Conservation (phyloP, 2,113 vertebrate species). For the Oenanthe oenanthe region DNA sequence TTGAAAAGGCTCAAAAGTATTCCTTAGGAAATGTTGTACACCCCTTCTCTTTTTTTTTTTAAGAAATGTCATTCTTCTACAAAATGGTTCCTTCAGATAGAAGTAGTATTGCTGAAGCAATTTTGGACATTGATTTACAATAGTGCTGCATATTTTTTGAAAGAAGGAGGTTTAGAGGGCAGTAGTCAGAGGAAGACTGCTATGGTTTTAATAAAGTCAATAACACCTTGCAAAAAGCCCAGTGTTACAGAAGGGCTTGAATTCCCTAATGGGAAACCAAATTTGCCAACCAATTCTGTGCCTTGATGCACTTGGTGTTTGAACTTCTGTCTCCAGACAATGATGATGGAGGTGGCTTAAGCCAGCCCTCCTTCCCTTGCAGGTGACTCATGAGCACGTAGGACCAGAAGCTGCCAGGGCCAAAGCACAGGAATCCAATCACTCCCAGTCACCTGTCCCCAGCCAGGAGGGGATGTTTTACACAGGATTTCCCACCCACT, state of each 20-base stretch:
- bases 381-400: rapidly evolving
- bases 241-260: background rate
- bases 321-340: background rate
- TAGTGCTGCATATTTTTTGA: background rate
- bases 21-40: background rate
- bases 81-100: background rate
- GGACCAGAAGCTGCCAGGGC: background rate
- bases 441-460: background rate
- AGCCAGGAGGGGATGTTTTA: background rate
- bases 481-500: background rate
- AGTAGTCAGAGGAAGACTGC: background rate
- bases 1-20: slow-evolving; percentile 16
- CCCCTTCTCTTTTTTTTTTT: background rate
- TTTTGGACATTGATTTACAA: slow-evolving; percentile 38
- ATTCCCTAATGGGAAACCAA: background rate
- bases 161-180: background rate
- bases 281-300: background rate
- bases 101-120: background rate
- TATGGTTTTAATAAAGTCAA: slow-evolving; percentile 9
- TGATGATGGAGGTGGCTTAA: background rate
- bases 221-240: background rate
- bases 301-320: background rate
- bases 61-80: background rate
- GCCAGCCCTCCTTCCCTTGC: background rate
- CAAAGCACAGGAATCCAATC: rapidly evolving